Evolutionary conservation across 2,888 invertebrate species (phyloP).

Genomic region (Corbicula japonica): DNA sequence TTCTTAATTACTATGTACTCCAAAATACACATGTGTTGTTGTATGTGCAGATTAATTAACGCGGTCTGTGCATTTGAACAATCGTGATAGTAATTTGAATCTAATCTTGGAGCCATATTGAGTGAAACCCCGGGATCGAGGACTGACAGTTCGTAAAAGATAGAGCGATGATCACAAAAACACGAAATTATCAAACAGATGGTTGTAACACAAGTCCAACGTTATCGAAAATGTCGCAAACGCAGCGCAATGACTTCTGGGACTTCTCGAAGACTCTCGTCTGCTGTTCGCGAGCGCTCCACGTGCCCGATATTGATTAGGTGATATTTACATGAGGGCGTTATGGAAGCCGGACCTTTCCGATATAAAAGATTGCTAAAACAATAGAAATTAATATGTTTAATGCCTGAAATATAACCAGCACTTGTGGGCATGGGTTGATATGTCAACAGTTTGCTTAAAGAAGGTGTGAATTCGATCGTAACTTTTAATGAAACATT

Average conservation of each 20-base stretch:
- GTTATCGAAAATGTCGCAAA: constrained; percentile 61
- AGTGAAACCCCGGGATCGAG: no score
- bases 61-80: no score
- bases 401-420: no score
- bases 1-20: no score
- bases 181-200: constrained; percentile 37
- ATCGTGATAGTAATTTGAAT: no score
- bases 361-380: constrained; percentile 31
- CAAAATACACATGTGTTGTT: no score
- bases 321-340: constrained; percentile 55
- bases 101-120: constrained; percentile 20
- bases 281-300: constrained; percentile 38
- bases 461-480: no score
- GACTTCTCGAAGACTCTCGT: constrained; percentile 53
- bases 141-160: no score
- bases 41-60: no score
- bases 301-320: constrained; percentile 53
- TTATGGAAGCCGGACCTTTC: constrained; percentile 41
- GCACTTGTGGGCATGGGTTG: no score
- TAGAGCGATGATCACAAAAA: constrained; percentile 23
- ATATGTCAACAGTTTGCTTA: no score
- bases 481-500: no score
- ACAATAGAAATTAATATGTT: constrained; percentile 22
- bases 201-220: constrained; percentile 51
- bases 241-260: constrained; percentile 49